Evolutionary conservation across 2,888 invertebrate species (phyloP).

Genomic region (Strigamia transsilvanica): DNA sequence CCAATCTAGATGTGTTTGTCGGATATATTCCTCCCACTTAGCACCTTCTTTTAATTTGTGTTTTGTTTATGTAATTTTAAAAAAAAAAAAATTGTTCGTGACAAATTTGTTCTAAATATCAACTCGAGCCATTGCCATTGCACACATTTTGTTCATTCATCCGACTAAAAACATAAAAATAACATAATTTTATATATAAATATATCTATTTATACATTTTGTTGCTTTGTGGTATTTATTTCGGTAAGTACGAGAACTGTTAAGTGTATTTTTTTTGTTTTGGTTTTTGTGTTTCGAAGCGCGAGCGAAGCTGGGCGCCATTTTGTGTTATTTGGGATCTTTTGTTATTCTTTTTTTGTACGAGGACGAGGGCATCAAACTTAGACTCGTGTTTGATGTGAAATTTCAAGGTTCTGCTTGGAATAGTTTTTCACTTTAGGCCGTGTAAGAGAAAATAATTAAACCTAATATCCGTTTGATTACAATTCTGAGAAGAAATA

Average conservation of each 20-base stretch:
- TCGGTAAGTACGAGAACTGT: background rate
- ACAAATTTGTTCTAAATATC: background rate
- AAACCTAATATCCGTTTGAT: background rate
- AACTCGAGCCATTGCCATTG: background rate
- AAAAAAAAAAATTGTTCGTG: background rate
- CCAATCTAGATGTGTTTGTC: background rate
- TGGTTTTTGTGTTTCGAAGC: no score
- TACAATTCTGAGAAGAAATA: no score
- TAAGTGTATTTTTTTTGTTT: no score
- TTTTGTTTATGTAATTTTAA: background rate
- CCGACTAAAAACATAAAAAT: background rate
- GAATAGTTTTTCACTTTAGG: background rate
- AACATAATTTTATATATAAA: background rate
- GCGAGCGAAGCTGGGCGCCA: background rate
- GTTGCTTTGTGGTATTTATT: background rate
- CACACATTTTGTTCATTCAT: background rate
- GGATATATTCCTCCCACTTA: background rate
- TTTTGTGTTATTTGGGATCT: background rate
- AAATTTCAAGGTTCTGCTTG: conserved; percentile 3
- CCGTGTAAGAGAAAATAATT: background rate
- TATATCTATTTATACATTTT: background rate
- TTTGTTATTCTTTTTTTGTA: background rate
- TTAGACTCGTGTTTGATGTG: background rate
- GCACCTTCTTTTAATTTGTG: background rate
- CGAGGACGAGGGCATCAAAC: background rate